Evolutionary conservation across 2,888 invertebrate genomes (phyloP).

Genomic region (Diadegma fenestrale): DNA sequence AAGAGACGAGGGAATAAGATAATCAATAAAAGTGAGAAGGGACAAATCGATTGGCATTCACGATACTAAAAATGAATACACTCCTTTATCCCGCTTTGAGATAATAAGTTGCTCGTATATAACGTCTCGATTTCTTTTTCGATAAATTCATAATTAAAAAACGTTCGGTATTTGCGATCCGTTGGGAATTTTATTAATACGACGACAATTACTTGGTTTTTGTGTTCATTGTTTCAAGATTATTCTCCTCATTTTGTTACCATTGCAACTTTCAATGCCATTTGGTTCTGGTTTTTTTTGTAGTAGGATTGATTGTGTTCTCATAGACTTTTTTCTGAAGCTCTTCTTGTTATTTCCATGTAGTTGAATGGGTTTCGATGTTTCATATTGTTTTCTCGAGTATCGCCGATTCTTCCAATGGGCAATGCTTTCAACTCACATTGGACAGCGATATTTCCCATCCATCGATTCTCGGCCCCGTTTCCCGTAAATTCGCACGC

Average conservation of each 20-base stretch:
- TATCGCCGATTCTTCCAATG: neutral
- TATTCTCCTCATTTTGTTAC: neutral
- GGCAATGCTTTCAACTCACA: neutral
- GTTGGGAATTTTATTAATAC: too few relatives aligned
- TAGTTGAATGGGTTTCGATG: neutral
- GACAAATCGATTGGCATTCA: neutral
- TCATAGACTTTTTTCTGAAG: too few relatives aligned
- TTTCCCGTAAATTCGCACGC: neutral
- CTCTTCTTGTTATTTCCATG: too few relatives aligned
- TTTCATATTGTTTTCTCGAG: neutral
- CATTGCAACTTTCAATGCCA: too few relatives aligned
- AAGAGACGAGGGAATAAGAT: neutral
- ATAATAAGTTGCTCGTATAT: neutral
- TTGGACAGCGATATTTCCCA: neutral
- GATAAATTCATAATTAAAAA: too few relatives aligned
- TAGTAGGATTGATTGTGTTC: too few relatives aligned
- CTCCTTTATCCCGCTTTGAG: neutral
- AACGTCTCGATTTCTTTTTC: neutral
- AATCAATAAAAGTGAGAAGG: neutral
- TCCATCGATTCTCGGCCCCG: constrained; percentile 1
- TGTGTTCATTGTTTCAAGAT: neutral
- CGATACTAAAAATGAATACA: neutral
- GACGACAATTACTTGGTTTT: neutral
- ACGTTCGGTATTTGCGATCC: too few relatives aligned
- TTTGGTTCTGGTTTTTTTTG: too few relatives aligned